These are phyloP conservation scores for Drosophila lacicola DNA, from an alignment of 2,888 invertebrate species.

Conservation along the genomic window DNA sequence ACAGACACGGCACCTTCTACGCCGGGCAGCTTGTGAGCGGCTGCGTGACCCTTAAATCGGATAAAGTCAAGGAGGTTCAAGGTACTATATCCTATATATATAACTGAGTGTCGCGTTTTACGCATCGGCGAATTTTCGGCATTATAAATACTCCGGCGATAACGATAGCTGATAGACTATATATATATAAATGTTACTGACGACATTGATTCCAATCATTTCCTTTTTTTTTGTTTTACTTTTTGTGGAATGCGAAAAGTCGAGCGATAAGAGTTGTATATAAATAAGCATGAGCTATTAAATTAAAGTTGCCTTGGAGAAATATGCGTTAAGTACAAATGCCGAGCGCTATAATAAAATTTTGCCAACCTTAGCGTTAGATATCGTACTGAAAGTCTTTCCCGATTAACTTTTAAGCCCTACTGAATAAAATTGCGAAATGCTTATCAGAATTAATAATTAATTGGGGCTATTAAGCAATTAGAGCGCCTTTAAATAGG, in stretches of 20 bases:
- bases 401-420: not conserved
- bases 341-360: not conserved
- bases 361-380: not conserved
- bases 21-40: conserved; percentile 83
- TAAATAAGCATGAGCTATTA: conserved; percentile 40
- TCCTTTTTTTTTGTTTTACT: conserved; percentile 9
- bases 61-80: conserved; percentile 80
- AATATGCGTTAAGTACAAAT: not conserved
- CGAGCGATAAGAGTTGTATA: conserved; percentile 49
- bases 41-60: conserved; percentile 71
- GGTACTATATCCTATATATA: conserved; percentile 57
- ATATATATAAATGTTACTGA: conserved; percentile 50
- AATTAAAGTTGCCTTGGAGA: conserved; percentile 3
- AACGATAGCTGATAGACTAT: conserved; percentile 47
- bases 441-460: conserved; percentile 2
- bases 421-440: not conserved
- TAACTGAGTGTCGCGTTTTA: conserved; percentile 8
- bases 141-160: conserved; percentile 63
- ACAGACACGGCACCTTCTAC: conserved; percentile 80
- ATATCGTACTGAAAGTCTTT: not conserved
- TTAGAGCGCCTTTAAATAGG: conserved; percentile 6
- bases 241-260: conserved; percentile 50
- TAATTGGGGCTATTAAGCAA: not conserved
- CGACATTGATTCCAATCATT: conserved; percentile 59
- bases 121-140: conserved; percentile 15